A percentile compares a stretch with the other conserved stretches of the same genome.
phyloP scores from a whole-genome alignment of 2,113 vertebrate species.

The Mustelus asterias region DNA sequence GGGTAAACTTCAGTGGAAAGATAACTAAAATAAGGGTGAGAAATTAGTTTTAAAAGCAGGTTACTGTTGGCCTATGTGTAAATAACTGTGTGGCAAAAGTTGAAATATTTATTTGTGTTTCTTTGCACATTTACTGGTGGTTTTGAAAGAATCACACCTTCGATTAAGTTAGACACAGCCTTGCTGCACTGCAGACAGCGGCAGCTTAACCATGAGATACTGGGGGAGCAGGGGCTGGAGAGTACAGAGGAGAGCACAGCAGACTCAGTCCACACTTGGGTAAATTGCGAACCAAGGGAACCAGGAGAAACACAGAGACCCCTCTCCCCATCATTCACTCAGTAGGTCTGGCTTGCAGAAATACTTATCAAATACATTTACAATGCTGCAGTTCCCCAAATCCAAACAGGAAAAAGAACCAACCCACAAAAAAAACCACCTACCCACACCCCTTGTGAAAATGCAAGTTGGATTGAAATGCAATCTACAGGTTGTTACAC shows the following conservation, averaged over 20 bases:
- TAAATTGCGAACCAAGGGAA: neutral
- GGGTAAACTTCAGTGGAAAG: too few species aligned
- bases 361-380: neutral
- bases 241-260: neutral
- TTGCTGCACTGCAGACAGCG: neutral
- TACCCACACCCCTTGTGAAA: neutral
- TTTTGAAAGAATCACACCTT: conserved; percentile 11
- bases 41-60: neutral
- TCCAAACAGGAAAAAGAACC: neutral
- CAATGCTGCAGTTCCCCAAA: conserved; percentile 11
- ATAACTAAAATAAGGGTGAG: neutral
- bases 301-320: neutral
- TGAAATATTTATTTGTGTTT: neutral
- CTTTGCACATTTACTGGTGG: neutral
- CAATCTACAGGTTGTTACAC: neutral
- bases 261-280: neutral
- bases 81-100: neutral
- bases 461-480: neutral
- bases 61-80: neutral
- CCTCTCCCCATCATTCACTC: neutral
- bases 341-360: neutral
- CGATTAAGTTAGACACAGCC: neutral
- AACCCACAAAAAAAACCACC: neutral
- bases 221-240: neutral
- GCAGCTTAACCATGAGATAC: neutral